Evolutionary conservation across 1,140 invertebrate species (phyloP), one percentile per base, ranked within the genome.

Genomic region (Mylabris phalerata): DNA sequence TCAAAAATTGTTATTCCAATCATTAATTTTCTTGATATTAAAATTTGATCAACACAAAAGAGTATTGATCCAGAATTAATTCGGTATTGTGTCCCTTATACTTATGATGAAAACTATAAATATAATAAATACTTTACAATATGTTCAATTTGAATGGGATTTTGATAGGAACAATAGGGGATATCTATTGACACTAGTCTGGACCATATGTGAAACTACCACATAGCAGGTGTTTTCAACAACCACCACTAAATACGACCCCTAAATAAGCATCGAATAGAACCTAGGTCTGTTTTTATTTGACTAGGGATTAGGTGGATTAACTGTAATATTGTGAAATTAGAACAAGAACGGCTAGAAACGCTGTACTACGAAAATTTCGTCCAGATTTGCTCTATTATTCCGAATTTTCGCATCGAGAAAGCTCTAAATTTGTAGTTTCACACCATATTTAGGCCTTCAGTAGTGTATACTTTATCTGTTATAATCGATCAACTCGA

Each of bases 61-160:
- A 13, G 32, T 32, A 32, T 32, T 3, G 32, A 32, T 32, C 32
- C 32, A 7, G 7, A 4, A 32, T 32, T 32, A 32, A 32, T 32
- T 32, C 32, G 4, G 2, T 32, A 4, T 4, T 32, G 32, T 32
- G 32, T 32, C 4, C 32, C 4, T 32, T 32, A 32, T 7, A 7
- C 32, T 32, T 32, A 32, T 3, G 32, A 32, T 32, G 4, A 7
- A 32, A 32, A 32, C 32, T 32, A 32, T 32, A 32, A 32, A 32
- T 32, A 32, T 32, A 50, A 50, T 58, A 62, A 62, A 62, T 58
- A 64, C 63, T 64, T 58, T 61, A 59, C 63, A 65, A 65, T 65
- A 65, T 61, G 63, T 57, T 61, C 59, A 42, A 55, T 61, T 40
- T 43, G 52, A 26, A n/a, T 51, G 49, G 49, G 42, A 32, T 52